A percentile compares a stretch with the other conserved stretches of the same genome.
phyloP scores from a whole-genome alignment of 2,888 invertebrate genomes.

The Hermaeophaga mercurialis region DNA sequence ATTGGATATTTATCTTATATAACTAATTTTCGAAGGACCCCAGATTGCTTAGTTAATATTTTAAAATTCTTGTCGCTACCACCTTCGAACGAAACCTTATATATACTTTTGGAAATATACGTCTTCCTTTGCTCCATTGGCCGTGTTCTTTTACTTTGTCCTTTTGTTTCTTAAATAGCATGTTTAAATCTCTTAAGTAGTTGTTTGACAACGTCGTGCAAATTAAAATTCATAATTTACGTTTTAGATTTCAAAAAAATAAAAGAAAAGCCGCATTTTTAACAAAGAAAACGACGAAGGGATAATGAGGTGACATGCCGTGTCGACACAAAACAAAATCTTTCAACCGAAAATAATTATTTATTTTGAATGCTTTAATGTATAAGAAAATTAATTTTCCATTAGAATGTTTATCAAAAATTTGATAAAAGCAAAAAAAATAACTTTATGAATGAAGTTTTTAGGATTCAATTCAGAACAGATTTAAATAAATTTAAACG shows the following conservation, averaged over 20 bases:
- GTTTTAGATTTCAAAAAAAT: constrained; percentile 17
- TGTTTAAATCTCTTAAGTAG: constrained; percentile 25
- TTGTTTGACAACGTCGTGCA: constrained; percentile 26
- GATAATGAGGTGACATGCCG: not conserved
- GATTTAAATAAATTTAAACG: no score
- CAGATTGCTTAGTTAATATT: no score
- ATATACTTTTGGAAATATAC: constrained; percentile 3
- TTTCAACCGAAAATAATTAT: no score
- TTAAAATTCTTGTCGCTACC: not conserved
- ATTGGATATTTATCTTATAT: no score
- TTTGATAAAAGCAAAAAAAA: no score
- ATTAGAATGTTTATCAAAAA: no score
- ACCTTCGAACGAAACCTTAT: not conserved
- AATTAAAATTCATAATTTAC: constrained; percentile 29
- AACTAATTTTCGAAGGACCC: no score
- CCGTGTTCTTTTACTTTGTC: constrained; percentile 14
- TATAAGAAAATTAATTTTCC: no score
- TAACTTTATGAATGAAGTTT: no score
- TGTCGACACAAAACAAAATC: not conserved
- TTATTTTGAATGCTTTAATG: no score
- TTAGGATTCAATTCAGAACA: no score
- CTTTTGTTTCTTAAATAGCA: constrained; percentile 31
- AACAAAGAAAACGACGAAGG: constrained; percentile 7
- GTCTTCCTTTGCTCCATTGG: constrained; percentile 15
- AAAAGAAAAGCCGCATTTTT: constrained; percentile 5